phyloP scores from a whole-genome alignment of 2,113 vertebrate genomes.

The Muscicapa adusta region DNA sequence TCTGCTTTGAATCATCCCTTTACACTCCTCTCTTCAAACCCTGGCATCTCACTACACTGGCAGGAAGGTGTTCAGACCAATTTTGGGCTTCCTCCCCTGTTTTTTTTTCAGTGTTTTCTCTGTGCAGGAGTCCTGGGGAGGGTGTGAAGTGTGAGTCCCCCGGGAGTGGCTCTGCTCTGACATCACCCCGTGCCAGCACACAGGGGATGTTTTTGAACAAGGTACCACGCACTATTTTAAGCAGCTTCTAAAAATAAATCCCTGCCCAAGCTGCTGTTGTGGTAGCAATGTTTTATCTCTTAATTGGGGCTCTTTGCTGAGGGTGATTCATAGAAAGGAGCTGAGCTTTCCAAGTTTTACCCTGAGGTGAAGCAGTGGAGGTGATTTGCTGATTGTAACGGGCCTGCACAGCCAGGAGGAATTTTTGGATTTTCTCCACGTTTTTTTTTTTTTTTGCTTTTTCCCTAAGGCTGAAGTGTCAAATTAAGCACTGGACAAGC shows the following conservation, averaged over 20 bases:
- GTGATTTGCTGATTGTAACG: neutral
- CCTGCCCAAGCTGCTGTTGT: neutral
- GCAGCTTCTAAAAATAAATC: conserved; percentile 36
- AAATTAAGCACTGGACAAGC: neutral
- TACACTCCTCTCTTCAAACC: neutral
- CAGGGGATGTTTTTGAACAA: neutral
- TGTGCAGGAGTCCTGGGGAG: neutral
- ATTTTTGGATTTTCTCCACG: neutral
- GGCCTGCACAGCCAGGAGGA: accelerated
- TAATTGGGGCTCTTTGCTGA: neutral
- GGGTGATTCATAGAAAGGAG: conserved; percentile 42
- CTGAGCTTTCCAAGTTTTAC: neutral
- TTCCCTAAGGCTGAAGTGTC: neutral
- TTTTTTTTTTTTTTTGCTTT: neutral
- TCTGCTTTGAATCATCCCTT: neutral
- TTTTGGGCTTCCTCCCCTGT: neutral
- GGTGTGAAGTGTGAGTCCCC: neutral
- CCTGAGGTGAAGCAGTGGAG: neutral
- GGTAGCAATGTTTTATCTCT: neutral
- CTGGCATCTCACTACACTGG: neutral
- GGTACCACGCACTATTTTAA: neutral
- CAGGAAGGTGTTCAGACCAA: neutral
- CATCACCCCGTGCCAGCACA: neutral
- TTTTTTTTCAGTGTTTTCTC: neutral
- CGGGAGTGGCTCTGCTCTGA: neutral